A percentile compares a stretch with the other conserved stretches of the same genome.
Evolutionary conservation across 2,113 vertebrate species (phyloP).

Genomic region (Gymnobelideus leadbeateri): DNA sequence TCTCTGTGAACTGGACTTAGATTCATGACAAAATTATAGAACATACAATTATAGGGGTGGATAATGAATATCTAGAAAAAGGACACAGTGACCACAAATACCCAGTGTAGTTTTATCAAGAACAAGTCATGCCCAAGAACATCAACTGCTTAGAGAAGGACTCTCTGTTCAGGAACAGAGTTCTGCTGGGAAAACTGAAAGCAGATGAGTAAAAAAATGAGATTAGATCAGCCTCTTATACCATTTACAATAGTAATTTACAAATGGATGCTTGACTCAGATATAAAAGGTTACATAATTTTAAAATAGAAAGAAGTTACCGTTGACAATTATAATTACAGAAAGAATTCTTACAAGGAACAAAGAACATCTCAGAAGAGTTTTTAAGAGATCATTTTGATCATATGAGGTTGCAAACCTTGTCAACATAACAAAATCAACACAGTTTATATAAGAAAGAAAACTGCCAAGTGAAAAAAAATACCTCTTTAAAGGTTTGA

Average conservation of each 20-base stretch:
- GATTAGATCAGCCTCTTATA: not conserved
- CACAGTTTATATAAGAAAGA: not conserved
- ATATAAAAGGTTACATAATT: too few relatives aligned
- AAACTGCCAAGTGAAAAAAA: not conserved
- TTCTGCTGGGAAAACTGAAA: not conserved
- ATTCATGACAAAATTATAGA: not conserved
- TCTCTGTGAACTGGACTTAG: not conserved
- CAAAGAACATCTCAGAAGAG: too few relatives aligned
- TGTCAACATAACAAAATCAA: not conserved
- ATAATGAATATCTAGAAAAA: not conserved
- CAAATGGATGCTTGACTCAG: not conserved
- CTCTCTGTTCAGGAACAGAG: too few relatives aligned
- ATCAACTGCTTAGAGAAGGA: not conserved
- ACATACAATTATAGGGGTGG: not conserved
- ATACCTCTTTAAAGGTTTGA: not conserved
- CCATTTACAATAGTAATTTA: not conserved
- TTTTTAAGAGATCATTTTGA: too few relatives aligned
- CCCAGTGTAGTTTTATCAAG: not conserved
- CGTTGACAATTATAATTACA: too few relatives aligned
- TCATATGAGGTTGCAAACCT: too few relatives aligned
- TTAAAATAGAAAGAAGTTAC: too few relatives aligned
- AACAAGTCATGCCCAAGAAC: not conserved
- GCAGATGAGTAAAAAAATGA: not conserved
- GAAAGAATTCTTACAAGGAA: too few relatives aligned
- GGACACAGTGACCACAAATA: not conserved